A percentile compares a stretch with the other conserved stretches of the same genome.
Evolutionary conservation across 2,888 invertebrate species (phyloP).

Genomic region (Globia sparganii): DNA sequence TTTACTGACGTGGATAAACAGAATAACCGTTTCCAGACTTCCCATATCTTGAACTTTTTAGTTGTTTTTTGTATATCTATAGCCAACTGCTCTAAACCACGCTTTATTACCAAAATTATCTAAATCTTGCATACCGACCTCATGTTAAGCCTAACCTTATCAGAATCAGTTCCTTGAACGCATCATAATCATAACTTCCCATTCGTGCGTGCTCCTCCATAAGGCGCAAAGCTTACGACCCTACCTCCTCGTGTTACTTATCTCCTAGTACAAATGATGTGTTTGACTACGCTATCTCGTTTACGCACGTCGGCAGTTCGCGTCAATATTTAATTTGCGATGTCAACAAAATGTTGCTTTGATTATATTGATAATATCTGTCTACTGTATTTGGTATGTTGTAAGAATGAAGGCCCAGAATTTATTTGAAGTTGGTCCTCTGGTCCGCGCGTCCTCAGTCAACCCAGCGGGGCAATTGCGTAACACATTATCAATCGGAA

Average conservation of each 20-base stretch:
- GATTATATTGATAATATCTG: constrained; percentile 40
- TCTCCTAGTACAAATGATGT: constrained; percentile 63
- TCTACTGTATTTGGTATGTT: constrained; percentile 23
- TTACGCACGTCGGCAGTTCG: constrained; percentile 48
- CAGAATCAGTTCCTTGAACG: constrained; percentile 10
- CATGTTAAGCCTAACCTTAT: constrained; percentile 27
- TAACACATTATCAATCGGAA: no score
- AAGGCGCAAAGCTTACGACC: constrained; percentile 58
- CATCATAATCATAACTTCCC: constrained; percentile 44
- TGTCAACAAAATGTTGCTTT: constrained; percentile 45
- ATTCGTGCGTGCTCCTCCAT: constrained; percentile 65
- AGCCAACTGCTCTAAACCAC: not conserved
- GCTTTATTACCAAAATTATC: not conserved
- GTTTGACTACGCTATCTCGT: constrained; percentile 58
- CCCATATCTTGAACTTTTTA: not conserved
- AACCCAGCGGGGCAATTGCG: no score
- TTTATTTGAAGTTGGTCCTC: not conserved
- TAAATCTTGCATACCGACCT: not conserved
- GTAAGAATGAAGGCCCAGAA: not conserved
- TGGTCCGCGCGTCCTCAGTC: not conserved
- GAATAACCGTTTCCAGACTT: no score
- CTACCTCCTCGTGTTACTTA: constrained; percentile 60
- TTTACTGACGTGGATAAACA: no score
- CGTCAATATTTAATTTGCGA: constrained; percentile 57
- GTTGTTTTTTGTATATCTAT: not conserved